These are phyloP conservation scores for Zaprionus taronus DNA, from an alignment of 1,140 invertebrate genomes.

Conservation along the genomic window DNA sequence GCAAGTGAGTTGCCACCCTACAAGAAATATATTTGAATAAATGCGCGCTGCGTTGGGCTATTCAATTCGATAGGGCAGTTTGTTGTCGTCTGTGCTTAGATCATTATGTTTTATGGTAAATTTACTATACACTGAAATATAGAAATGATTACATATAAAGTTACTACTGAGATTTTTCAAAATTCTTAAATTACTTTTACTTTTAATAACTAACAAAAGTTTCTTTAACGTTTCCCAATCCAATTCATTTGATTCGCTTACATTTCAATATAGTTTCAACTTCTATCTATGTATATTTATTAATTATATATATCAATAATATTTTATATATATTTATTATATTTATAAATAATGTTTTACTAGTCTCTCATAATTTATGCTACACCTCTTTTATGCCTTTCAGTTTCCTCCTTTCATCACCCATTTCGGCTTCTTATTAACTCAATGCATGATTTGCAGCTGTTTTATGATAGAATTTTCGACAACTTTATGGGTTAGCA, in stretches of 20 bases:
- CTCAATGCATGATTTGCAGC: background rate
- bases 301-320: too few species aligned
- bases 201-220: background rate
- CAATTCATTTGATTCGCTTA: too few species aligned
- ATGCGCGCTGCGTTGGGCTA: background rate
- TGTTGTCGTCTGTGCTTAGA: background rate
- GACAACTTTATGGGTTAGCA: slow-evolving; percentile 14
- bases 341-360: too few species aligned
- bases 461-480: slow-evolving; percentile 17
- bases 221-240: too few species aligned
- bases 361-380: background rate
- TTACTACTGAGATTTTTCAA: background rate
- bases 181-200: background rate
- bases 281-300: too few species aligned
- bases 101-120: background rate
- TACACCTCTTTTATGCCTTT: background rate
- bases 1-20: background rate
- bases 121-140: background rate
- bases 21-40: background rate
- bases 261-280: too few species aligned
- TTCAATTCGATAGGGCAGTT: background rate
- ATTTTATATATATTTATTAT: too few species aligned
- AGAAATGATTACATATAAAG: too few species aligned
- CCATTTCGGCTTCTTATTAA: background rate
- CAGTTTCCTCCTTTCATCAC: background rate